Conservation (phyloP, 2,113 vertebrate species). For the Crotalus horridus region DNA sequence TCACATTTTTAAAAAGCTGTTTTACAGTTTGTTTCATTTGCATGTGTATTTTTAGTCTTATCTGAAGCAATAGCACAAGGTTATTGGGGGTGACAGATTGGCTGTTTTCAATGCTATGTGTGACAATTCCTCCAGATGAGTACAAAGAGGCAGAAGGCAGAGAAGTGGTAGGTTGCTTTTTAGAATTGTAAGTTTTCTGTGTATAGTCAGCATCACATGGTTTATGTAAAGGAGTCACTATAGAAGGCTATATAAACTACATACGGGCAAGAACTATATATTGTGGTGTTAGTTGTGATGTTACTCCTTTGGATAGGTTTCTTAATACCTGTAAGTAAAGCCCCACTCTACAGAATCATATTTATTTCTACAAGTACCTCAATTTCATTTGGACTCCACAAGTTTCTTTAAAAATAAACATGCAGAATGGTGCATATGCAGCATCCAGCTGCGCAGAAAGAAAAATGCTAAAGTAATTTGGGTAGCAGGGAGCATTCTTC, state of each 20-base stretch:
- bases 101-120: not conserved
- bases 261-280: not conserved
- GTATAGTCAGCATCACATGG: not conserved
- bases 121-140: not conserved
- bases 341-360: not conserved
- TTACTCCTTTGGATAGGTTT: not conserved
- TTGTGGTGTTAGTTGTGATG: not conserved
- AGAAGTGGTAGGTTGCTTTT: not conserved
- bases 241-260: not conserved
- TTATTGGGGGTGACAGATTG: not conserved
- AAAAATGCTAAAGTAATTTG: not conserved
- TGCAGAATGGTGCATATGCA: not conserved
- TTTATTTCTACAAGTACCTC: not conserved
- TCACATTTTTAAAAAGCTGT: not conserved
- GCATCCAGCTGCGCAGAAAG: not conserved
- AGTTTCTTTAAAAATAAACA: not conserved
- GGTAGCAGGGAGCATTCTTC: not conserved
- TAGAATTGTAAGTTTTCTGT: not conserved
- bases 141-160: not conserved
- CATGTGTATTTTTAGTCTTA: not conserved
- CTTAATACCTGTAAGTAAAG: not conserved
- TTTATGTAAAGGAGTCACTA: not conserved
- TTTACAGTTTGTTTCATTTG: not conserved
- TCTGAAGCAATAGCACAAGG: not conserved
- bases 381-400: not conserved